Base-by-base conservation (phyloP, 2,888 invertebrate species). In the Catocala sponsa region DNA sequence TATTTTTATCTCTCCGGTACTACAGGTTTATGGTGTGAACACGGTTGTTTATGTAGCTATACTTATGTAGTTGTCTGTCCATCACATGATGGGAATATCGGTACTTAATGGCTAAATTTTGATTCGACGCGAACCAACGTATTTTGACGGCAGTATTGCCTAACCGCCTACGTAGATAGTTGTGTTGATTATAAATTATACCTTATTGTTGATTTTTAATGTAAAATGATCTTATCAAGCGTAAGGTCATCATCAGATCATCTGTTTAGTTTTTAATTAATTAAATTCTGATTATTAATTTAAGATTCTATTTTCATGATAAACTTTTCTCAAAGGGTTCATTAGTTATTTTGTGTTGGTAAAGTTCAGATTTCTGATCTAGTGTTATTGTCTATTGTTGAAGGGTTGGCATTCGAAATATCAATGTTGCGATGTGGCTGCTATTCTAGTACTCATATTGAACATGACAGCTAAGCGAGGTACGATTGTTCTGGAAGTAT, bases 11-110 rank as follows among this genome's bases (percentile, higher is more conserved):
- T 74, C 72, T 70, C 67, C 55, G 65, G 63, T 58, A 68, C 65
- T 83, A 82, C 80, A 76, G 79, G 81, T 83, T 84, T 81, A 76
- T 79, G 78, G 76, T 79, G 82, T 80, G 79, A 82, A 80, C 72
- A 75, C 75, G 72, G 78, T 69, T 79, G 76, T 76, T 67, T 71
- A 66, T 74, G 68, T 67, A 66, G 63, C 59, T 61, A 70, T 66
- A 63, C 71, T 68, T 65, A 60, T 57, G 57, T 60, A 62, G 61
- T 15, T 49, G 68, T 53, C 35, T 54, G 64, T 68, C 55, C 65
- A 78, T 68, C 63, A 59, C 44, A 63, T 38, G 63, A 78, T 75
- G 75, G 60, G 78, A 75, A 70, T 65, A 68, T 54, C 65, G 75
- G 60, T 57, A 59, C 56, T 59, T 70, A 70, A 74, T 65, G 48